Conservation (phyloP, 2,888 invertebrate genomes). For the Margaritifera margaritifera region DNA sequence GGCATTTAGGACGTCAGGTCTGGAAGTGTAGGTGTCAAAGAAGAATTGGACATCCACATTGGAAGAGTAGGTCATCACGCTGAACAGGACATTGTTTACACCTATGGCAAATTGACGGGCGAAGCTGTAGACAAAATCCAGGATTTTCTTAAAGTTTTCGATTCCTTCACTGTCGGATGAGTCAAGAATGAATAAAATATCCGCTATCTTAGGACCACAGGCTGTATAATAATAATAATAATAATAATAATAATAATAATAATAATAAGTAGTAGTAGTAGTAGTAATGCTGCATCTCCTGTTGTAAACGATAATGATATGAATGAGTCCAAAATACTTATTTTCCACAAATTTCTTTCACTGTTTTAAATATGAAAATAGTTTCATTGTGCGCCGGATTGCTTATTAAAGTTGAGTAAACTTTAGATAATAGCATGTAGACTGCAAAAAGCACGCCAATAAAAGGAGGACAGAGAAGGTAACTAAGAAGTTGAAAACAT, state of each 20-base stretch:
- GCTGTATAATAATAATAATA: conserved; percentile 6
- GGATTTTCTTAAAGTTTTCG: conserved; percentile 40
- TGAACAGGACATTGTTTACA: conserved; percentile 33
- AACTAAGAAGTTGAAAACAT: too few species aligned
- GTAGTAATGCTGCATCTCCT: too few species aligned
- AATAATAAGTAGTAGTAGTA: too few species aligned
- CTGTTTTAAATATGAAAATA: too few species aligned
- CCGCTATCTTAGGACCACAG: conserved; percentile 24
- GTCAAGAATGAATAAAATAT: conserved; percentile 27
- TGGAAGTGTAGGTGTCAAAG: conserved; percentile 35
- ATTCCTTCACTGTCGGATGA: conserved; percentile 44
- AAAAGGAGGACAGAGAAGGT: too few species aligned
- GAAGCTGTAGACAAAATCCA: conserved; percentile 41
- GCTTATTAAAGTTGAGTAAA: too few species aligned
- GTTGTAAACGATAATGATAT: too few species aligned
- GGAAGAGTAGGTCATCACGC: conserved; percentile 37
- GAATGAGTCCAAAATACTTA: too few species aligned
- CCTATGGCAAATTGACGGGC: conserved; percentile 41
- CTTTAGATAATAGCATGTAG: too few species aligned
- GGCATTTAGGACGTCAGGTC: conserved; percentile 30
- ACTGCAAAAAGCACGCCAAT: too few species aligned
- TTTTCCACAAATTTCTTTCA: too few species aligned
- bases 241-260: not conserved
- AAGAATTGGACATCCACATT: conserved; percentile 37
- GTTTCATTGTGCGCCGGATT: too few species aligned